Conservation (phyloP, 2,797 vertebrate genomes). For the Delichon dasypus region DNA sequence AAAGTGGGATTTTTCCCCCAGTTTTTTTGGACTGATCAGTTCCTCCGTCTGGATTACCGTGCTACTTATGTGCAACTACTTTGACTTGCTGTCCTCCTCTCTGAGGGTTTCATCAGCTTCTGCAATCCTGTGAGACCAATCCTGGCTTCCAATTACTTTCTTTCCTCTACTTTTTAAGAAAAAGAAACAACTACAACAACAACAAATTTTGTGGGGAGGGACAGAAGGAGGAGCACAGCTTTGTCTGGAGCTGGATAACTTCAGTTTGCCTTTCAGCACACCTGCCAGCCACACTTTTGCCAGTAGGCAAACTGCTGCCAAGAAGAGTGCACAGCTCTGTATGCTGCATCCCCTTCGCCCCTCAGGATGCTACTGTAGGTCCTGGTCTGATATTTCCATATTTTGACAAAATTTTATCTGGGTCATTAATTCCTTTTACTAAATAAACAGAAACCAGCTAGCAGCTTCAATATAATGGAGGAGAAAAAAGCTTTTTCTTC, state of each 20-base stretch:
- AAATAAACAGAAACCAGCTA: background rate
- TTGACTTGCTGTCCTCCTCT: background rate
- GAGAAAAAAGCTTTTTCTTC: background rate
- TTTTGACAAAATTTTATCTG: background rate
- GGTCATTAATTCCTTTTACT: background rate
- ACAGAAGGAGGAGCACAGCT: background rate
- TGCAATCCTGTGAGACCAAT: background rate
- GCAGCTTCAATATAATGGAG: background rate
- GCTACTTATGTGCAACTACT: background rate
- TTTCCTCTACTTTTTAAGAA: background rate
- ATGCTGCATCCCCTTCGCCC: accelerated
- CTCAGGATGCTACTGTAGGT: background rate
- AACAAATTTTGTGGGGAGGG: background rate
- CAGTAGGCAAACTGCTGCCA: background rate
- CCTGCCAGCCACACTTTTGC: no score
- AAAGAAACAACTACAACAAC: background rate
- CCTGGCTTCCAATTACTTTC: background rate
- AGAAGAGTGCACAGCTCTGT: background rate
- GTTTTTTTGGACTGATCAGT: background rate
- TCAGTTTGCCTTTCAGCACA: background rate
- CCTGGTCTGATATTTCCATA: background rate
- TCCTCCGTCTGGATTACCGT: background rate
- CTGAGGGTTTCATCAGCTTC: background rate
- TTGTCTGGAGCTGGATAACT: background rate
- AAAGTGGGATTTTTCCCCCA: background rate